Evolutionary conservation across 2,797 vertebrate species (phyloP).

Genomic region (Trachurus trachurus): DNA sequence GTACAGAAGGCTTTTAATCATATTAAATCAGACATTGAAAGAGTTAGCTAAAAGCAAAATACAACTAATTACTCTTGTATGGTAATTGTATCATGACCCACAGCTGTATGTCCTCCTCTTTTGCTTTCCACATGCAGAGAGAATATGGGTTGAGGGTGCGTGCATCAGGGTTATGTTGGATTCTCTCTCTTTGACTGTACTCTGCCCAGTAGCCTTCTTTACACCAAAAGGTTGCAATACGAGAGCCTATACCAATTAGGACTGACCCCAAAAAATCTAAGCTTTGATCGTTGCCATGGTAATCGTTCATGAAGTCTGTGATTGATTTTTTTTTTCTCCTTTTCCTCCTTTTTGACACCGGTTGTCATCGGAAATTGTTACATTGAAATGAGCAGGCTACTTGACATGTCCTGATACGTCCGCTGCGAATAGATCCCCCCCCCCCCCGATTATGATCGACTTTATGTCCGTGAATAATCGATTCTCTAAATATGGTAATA

Average conservation of each 20-base stretch:
- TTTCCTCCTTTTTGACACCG: no score
- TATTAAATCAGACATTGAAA: constrained; percentile 10
- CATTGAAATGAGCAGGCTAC: no score
- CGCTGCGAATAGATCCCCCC: no score
- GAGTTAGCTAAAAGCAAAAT: constrained; percentile 35
- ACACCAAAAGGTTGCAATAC: not conserved
- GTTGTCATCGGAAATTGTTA: no score
- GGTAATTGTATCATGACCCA: constrained; percentile 26
- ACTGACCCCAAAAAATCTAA: no score
- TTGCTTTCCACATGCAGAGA: constrained; percentile 2
- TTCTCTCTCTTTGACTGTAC: constrained; percentile 6
- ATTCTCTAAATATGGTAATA: no score
- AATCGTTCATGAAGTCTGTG: no score
- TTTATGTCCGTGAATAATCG: no score
- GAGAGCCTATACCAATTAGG: not conserved
- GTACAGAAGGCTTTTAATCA: constrained; percentile 64
- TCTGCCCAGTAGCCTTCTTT: not conserved
- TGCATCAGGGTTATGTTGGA: constrained; percentile 4
- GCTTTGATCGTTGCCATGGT: no score
- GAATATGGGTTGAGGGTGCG: constrained; percentile 14
- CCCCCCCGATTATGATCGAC: no score
- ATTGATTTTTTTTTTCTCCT: no score
- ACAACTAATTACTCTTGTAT: constrained; percentile 35
- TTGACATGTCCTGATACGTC: no score
- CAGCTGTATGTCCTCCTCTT: constrained; percentile 22